These are phyloP conservation scores for Erannis defoliaria DNA, from an alignment of 2,888 invertebrate species.

Conservation along the genomic window DNA sequence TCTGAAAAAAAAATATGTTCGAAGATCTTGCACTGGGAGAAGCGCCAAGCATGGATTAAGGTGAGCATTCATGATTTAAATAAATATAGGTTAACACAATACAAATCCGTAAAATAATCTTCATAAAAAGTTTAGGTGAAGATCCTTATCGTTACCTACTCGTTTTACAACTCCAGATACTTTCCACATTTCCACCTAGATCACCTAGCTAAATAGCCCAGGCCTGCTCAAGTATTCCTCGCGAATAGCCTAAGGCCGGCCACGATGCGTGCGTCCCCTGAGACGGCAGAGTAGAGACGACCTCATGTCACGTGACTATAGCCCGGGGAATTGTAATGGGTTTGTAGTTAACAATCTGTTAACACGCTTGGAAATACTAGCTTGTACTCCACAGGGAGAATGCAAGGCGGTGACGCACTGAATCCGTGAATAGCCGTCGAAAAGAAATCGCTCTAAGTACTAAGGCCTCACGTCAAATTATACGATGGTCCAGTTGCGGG, in stretches of 20 bases:
- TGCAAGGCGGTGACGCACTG: background rate
- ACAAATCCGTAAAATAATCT: no score
- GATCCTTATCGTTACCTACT: no score
- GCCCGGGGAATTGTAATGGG: conserved; percentile 22
- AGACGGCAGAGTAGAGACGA: conserved; percentile 29
- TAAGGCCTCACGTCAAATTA: background rate
- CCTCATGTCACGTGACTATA: conserved; percentile 32
- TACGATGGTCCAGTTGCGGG: no score
- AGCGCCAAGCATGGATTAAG: no score
- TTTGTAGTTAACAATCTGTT: conserved; percentile 11
- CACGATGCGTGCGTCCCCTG: conserved; percentile 24
- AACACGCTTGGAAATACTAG: conserved; percentile 18
- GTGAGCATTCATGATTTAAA: no score
- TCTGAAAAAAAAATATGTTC: no score
- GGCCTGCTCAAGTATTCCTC: conserved; percentile 29
- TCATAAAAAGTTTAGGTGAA: no score
- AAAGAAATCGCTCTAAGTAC: background rate
- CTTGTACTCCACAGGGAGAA: conserved; percentile 4
- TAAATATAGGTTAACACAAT: no score
- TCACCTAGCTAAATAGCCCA: conserved; percentile 3
- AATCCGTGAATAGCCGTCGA: background rate
- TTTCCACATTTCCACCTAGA: background rate
- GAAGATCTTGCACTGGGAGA: no score
- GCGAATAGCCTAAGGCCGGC: conserved; percentile 12
- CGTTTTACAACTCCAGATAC: background rate